Evolutionary conservation across 2,797 vertebrate genomes (phyloP).

Genomic region (Helicolenus hilgendorfi): DNA sequence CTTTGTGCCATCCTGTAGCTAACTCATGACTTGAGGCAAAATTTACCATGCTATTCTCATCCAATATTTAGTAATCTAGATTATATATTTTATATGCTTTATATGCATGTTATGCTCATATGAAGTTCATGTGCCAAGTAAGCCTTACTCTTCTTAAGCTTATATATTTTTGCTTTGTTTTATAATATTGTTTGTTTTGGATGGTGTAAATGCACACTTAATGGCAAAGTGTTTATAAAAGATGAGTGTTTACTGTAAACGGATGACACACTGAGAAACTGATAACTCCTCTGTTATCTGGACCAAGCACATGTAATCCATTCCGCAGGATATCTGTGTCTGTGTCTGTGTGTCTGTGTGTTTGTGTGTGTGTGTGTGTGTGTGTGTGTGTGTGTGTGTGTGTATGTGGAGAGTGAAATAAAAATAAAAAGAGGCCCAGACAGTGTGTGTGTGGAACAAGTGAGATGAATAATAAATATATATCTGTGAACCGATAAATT

Average conservation of each 20-base stretch:
- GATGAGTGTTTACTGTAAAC: slow-evolving; percentile 45
- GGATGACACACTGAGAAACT: slow-evolving; percentile 50
- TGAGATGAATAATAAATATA: background rate
- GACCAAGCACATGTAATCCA: slow-evolving; percentile 64
- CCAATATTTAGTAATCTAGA: background rate
- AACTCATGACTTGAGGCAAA: background rate
- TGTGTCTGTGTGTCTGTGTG: rapidly evolving
- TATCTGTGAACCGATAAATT: background rate
- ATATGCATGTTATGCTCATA: background rate
- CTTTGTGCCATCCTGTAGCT: background rate
- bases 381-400: background rate
- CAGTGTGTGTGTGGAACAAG: background rate
- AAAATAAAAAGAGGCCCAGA: background rate
- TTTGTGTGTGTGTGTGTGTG: background rate
- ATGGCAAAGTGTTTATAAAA: slow-evolving; percentile 42
- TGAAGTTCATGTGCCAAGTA: background rate
- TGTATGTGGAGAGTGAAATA: background rate
- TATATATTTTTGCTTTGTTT: background rate
- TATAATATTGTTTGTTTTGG: background rate
- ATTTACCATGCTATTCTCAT: background rate
- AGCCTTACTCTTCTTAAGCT: background rate
- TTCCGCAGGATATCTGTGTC: slow-evolving; percentile 26
- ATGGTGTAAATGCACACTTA: slow-evolving; percentile 8
- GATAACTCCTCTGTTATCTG: slow-evolving; percentile 73
- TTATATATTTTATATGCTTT: background rate